A percentile compares a stretch with the other conserved stretches of the same genome.
phyloP scores from a whole-genome alignment of 2,113 vertebrate species.

The Gobio gobio region DNA sequence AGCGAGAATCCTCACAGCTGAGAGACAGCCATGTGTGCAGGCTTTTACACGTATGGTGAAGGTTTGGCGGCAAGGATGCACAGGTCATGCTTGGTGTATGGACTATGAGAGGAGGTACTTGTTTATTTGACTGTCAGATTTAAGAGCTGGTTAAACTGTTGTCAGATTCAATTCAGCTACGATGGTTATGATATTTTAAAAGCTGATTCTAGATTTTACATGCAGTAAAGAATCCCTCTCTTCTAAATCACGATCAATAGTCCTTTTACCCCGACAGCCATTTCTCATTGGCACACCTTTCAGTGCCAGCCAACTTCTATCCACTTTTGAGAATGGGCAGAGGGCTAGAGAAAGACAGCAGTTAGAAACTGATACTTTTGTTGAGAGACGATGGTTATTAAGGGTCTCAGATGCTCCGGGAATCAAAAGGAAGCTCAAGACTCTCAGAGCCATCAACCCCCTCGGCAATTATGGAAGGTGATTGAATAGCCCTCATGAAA shows the following conservation, averaged over 20 bases:
- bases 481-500: constrained; percentile 39
- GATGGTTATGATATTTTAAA: not conserved
- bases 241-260: constrained; percentile 6
- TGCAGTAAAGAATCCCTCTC: constrained; percentile 7
- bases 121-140: constrained; percentile 4
- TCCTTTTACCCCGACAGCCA: constrained; percentile 9
- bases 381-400: constrained; percentile 45
- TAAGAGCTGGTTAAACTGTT: not conserved
- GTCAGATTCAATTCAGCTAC: constrained; percentile 8
- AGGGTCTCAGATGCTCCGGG: constrained; percentile 34
- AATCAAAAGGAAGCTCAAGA: constrained; percentile 45
- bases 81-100: constrained; percentile 79
- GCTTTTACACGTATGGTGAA: constrained; percentile 77
- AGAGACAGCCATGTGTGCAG: constrained; percentile 81
- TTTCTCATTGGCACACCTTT: constrained; percentile 35
- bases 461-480: not conserved
- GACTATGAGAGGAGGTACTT: constrained; percentile 85
- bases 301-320: constrained; percentile 31
- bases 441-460: constrained; percentile 9
- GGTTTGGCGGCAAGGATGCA: constrained; percentile 85
- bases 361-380: constrained; percentile 47
- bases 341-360: constrained; percentile 33
- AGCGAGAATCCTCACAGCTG: constrained; percentile 80
- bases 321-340: constrained; percentile 36
- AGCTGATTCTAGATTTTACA: not conserved